Percentiles rank a stretch among this genome's conserved stretches.
phyloP scores from a whole-genome alignment of 2,888 invertebrate species.

The Drosophila rellima region DNA sequence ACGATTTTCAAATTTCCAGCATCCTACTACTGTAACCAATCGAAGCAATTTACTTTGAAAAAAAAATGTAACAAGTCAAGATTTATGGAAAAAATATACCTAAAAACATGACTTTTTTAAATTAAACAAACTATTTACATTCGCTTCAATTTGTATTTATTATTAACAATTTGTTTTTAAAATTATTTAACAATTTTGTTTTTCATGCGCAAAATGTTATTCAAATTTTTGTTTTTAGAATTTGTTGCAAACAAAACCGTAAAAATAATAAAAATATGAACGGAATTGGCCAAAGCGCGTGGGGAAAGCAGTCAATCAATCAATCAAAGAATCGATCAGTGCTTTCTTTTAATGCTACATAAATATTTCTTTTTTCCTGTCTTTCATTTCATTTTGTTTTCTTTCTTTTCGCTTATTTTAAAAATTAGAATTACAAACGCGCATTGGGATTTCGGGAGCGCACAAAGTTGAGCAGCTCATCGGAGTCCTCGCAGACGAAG shows the following conservation, averaged over 20 bases:
- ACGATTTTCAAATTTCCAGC: background rate
- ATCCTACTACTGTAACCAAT: background rate
- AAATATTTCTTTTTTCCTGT: slow-evolving; percentile 58
- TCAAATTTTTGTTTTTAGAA: slow-evolving; percentile 61
- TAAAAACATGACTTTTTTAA: background rate
- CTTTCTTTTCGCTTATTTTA: slow-evolving; percentile 47
- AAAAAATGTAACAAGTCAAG: background rate
- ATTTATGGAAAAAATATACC: no score
- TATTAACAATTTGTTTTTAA: slow-evolving; percentile 78
- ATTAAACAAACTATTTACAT: background rate
- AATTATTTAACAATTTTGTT: slow-evolving; percentile 81
- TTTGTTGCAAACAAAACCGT: slow-evolving; percentile 56
- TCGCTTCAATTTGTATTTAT: slow-evolving; percentile 72
- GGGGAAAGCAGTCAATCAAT: slow-evolving; percentile 56
- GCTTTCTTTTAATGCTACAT: slow-evolving; percentile 75
- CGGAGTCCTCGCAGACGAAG: slow-evolving; percentile 96
- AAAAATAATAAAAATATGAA: slow-evolving; percentile 52
- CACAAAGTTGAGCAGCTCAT: slow-evolving; percentile 95
- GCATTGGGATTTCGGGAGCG: slow-evolving; percentile 95
- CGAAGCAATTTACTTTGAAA: background rate
- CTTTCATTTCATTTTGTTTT: slow-evolving; percentile 19
- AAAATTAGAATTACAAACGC: slow-evolving; percentile 85
- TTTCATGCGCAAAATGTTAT: slow-evolving; percentile 64
- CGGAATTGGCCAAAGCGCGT: slow-evolving; percentile 55
- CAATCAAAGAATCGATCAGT: slow-evolving; percentile 52